These are phyloP conservation scores for Platorchestia sp. DNA, from an alignment of 1,140 invertebrate species.

Conservation along the genomic window DNA sequence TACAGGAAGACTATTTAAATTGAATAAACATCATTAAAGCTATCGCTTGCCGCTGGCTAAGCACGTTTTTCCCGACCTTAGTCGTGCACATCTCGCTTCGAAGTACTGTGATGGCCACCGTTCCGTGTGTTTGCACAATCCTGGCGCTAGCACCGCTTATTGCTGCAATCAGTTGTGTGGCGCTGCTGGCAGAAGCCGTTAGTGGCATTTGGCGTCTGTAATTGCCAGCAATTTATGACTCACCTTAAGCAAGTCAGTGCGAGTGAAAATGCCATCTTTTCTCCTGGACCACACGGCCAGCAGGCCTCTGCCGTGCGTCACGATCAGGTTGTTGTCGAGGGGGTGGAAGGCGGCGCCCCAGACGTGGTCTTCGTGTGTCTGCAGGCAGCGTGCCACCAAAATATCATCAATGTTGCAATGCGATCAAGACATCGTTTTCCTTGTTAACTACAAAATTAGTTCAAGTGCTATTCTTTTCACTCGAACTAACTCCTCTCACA, in stretches of 20 bases:
- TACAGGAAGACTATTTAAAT: not conserved
- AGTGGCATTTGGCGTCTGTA: not conserved
- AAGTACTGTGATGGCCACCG: not conserved
- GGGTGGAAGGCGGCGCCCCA: slow-evolving; percentile 93
- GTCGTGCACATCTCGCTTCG: not conserved
- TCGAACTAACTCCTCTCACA: not conserved
- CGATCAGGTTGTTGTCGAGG: slow-evolving; percentile 90
- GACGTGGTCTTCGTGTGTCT: slow-evolving; percentile 90
- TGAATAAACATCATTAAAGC: not conserved
- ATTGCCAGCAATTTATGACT: not conserved
- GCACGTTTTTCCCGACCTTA: not conserved
- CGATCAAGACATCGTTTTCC: not conserved
- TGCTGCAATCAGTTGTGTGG: not conserved
- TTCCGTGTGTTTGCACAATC: not conserved
- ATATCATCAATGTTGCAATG: not conserved
- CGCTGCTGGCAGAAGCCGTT: not conserved
- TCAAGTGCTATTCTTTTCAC: not conserved
- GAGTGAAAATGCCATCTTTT: slow-evolving; percentile 89
- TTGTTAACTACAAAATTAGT: not conserved
- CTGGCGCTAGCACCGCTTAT: not conserved
- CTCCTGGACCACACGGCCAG: slow-evolving; percentile 92
- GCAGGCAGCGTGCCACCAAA: slow-evolving; percentile 65
- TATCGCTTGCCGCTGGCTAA: not conserved
- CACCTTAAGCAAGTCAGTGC: slow-evolving; percentile 79
- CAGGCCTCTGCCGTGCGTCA: slow-evolving; percentile 93